Base-by-base conservation (phyloP, 2,113 vertebrate species). In the Tupaia tana region DNA sequence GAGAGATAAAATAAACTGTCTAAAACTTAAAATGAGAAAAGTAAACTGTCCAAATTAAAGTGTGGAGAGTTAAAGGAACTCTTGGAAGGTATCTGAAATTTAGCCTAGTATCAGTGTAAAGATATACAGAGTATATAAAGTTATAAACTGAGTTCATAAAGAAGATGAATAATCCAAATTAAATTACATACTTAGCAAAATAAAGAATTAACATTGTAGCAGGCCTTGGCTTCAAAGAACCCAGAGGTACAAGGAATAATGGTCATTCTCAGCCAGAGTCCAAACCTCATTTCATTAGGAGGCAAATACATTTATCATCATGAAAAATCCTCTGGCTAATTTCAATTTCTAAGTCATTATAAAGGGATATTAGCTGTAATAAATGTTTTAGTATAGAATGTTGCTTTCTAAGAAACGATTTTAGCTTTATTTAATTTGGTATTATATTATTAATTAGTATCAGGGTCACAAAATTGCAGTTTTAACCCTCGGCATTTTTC, bases 391-490 rank as follows among this genome's bases (percentile, higher is more conserved):
- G 22, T 59, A 86, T 71, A 73, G 94, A 96, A 31, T 94, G 54
- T 79, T 95, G 61, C 69, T 92, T 94, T 96, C 89, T 84, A 97
- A 64, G 70, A 96, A 94, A 87, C 92, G 27, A 82, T 81, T 95
- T 97, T 54, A 95, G 31, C 79, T 95, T 93, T 95, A 88, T 95
- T 96, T 97, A 97, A 95, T 97, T 96, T 97, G 79, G 11, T 86
- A 86, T 96, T 94, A 94, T 1, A 90, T 56, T 91, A 95, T 97
- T 97, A 97, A 96, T 96, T 97, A 96, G 74, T 75, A 89, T 74
- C 34, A 92, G 61, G 75, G 43, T 71, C 95, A 79, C 83, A 96
- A 97, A 94, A 90, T 79, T 89, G 2, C 29, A 91, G 5, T 80
- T 73, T 95, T 95, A 89, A 78, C 89, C 66, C 34, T 83, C 70